These are phyloP conservation scores for Sylvietta virens DNA, from an alignment of 2,113 vertebrate species.

Conservation along the genomic window DNA sequence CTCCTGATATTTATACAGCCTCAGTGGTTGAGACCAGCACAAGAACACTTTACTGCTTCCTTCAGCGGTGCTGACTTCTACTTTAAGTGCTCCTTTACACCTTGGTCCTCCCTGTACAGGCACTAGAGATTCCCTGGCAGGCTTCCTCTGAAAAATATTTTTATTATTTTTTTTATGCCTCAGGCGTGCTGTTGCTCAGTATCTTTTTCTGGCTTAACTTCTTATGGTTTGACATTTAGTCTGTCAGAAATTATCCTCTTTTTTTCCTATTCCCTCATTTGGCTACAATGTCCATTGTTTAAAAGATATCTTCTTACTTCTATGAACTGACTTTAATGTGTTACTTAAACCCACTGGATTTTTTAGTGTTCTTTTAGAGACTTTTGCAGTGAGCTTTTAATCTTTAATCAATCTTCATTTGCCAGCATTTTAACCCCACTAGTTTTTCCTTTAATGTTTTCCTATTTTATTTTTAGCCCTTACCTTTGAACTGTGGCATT, in stretches of 20 bases:
- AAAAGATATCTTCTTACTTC: not conserved
- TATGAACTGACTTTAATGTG: not conserved
- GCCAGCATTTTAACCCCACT: not conserved
- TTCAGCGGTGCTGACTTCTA: not conserved
- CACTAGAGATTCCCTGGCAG: not conserved
- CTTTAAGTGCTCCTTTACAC: not conserved
- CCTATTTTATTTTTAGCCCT: not conserved
- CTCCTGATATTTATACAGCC: not conserved
- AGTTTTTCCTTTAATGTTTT: not conserved
- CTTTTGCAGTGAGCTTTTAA: not conserved
- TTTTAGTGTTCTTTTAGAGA: not conserved
- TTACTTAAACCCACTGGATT: not conserved
- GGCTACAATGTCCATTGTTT: not conserved
- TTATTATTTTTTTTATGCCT: not conserved
- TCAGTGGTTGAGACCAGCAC: not conserved
- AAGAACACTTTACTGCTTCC: not conserved
- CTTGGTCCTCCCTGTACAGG: not conserved
- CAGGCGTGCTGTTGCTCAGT: not conserved
- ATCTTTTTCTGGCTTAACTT: conserved; percentile 21
- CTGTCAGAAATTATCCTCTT: not conserved
- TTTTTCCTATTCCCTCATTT: not conserved
- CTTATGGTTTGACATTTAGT: not conserved
- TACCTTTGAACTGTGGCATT: not conserved
- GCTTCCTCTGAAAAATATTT: not conserved
- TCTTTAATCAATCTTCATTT: not conserved